Conservation (phyloP, 2,113 vertebrate genomes). For the Egretta garzetta region DNA sequence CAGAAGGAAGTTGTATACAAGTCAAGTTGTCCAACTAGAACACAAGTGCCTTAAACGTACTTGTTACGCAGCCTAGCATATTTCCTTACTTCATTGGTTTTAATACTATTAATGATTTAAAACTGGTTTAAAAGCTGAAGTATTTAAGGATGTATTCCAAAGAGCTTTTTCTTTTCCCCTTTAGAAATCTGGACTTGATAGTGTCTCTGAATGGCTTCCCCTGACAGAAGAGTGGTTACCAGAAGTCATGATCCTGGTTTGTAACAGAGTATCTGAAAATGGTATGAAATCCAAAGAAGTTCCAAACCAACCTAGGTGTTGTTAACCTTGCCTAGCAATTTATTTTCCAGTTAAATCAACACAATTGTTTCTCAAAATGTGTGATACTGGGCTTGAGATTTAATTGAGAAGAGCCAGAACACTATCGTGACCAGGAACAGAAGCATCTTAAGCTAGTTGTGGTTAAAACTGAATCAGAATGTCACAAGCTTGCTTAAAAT, state of each 20-base stretch:
- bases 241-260: conserved; percentile 95
- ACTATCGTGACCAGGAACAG: background rate
- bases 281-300: conserved; percentile 72
- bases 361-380: background rate
- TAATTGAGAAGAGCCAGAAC: background rate
- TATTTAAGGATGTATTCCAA: background rate
- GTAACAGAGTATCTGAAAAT: conserved; percentile 87
- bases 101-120: background rate
- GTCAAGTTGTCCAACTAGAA: background rate
- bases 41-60: background rate
- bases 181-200: conserved; percentile 87
- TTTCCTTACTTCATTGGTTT: background rate
- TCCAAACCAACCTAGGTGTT: background rate
- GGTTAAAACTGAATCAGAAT: background rate
- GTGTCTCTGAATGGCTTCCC: conserved; percentile 87
- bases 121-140: background rate
- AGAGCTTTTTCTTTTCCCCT: background rate
- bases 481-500: background rate
- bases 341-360: background rate
- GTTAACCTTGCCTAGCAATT: background rate
- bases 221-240: conserved; percentile 89
- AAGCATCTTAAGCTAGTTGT: background rate
- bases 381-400: background rate
- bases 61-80: background rate
- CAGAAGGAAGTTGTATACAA: background rate